Base-by-base conservation (phyloP, 2,888 invertebrate genomes). In the Netelia virgata region DNA sequence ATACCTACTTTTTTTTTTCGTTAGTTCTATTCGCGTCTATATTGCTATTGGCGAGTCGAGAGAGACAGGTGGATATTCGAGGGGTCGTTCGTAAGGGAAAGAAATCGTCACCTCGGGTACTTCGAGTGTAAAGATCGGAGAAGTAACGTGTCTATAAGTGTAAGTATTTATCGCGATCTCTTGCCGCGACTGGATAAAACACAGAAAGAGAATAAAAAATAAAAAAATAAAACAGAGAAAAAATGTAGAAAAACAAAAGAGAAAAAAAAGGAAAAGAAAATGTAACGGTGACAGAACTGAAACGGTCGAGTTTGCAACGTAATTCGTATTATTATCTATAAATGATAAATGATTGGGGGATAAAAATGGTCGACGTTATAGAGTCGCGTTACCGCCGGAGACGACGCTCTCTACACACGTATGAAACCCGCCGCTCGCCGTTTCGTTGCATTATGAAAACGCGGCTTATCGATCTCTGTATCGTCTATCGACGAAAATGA, bases 391-490 rank as follows among this genome's bases (percentile, higher is more conserved):
- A 57, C 57, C 57, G 57, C 57, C 16, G 16, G 16, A 18, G 9
- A 57, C 57, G 57, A 18, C 55, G 20, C n/a, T 20, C 9, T 53
- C n/a, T n/a, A n/a, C n/a, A 53, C 16, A 53, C 53, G 18, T 16
- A 9, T 16, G 16, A 20, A 18, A 57, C 16, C 9, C 9, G n/a
- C 5, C 18, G 57, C 18, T 57, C 18, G 57, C 57, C 16, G 16
- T 57, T 18, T 16, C 16, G 9, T 8, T 57, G 57, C 63, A 81
- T 81, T 69, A 81, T 81, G 36, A 55, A 84, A 28, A n/a, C n/a
- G 11, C 57, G 36, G 68, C 55, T 43, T 77, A 70, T 81, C 74
- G 77, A 81, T 78, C 73, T 73, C 50, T 18, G 18, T 72, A 63
- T 18, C 63, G 66, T 63, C 66, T 57, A 61, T 82, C 68, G 64